Conservation (phyloP, 2,888 invertebrate species). For the Drosophila buzzatii region DNA sequence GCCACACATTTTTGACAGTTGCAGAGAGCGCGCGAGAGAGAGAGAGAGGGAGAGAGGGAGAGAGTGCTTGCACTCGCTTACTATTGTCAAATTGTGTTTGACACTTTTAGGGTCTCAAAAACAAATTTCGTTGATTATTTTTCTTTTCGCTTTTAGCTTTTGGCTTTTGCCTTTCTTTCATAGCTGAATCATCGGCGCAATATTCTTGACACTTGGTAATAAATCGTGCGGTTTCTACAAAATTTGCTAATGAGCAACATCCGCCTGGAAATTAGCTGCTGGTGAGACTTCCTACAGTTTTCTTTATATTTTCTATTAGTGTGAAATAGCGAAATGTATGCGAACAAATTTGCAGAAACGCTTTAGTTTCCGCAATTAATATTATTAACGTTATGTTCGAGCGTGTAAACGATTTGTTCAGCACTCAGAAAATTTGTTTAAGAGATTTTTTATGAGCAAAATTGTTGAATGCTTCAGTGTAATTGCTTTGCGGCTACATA, state of each 20-base stretch:
- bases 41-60: slow-evolving; percentile 5
- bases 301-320: slow-evolving; percentile 1
- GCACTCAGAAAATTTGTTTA: not conserved
- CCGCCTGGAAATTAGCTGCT: slow-evolving; percentile 43
- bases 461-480: not conserved
- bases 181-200: slow-evolving; percentile 59
- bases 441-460: too few species aligned
- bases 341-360: slow-evolving; percentile 42
- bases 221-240: slow-evolving; percentile 45
- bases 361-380: slow-evolving; percentile 9
- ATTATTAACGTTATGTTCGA: slow-evolving; percentile 24
- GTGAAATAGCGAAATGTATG: slow-evolving; percentile 36
- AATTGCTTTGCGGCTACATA: not conserved
- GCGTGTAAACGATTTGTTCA: not conserved
- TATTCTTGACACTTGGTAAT: slow-evolving; percentile 31
- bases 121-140: slow-evolving; percentile 25
- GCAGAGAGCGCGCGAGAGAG: slow-evolving; percentile 19
- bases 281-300: slow-evolving; percentile 4
- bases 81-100: slow-evolving; percentile 47
- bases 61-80: not conserved
- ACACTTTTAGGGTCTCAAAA: slow-evolving; percentile 37
- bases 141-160: slow-evolving; percentile 7
- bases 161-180: slow-evolving; percentile 14
- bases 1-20: slow-evolving; percentile 44
- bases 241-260: slow-evolving; percentile 49